Evolutionary conservation across 2,888 invertebrate genomes (phyloP).

Genomic region (Coelopa pilipes): DNA sequence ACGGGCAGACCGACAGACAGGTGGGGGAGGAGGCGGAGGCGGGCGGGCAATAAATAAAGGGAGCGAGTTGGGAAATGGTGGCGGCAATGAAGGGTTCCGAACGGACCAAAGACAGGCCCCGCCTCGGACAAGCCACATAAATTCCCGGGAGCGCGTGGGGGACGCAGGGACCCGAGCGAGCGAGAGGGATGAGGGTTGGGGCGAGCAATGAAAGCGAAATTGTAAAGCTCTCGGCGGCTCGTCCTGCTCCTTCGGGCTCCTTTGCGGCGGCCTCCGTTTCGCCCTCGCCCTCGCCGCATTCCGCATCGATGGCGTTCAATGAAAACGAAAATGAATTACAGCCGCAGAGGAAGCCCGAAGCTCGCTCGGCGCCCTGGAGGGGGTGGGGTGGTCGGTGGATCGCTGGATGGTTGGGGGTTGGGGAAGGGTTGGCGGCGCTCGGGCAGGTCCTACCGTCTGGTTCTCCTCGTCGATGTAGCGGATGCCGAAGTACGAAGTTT

Average conservation of each 20-base stretch:
- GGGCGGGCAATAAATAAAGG: no score
- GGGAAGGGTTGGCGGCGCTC: not conserved
- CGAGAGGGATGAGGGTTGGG: not conserved
- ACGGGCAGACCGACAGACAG: no score
- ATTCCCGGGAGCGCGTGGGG: slow-evolving; percentile 3
- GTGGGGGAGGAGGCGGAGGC: no score
- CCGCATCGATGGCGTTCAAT: slow-evolving; percentile 58
- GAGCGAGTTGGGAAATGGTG: not conserved
- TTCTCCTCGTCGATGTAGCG: slow-evolving; percentile 92
- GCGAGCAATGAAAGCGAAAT: slow-evolving; percentile 53
- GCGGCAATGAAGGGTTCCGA: slow-evolving; percentile 14
- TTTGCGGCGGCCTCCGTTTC: slow-evolving; percentile 26
- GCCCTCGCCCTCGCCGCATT: slow-evolving; percentile 48
- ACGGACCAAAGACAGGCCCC: not conserved
- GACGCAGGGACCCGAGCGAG: not conserved
- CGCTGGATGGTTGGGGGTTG: not conserved
- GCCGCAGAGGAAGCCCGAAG: slow-evolving; percentile 4
- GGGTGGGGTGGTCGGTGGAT: not conserved
- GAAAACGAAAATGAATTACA: slow-evolving; percentile 59
- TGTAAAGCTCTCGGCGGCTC: slow-evolving; percentile 43
- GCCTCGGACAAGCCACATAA: slow-evolving; percentile 20
- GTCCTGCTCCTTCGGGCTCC: slow-evolving; percentile 19
- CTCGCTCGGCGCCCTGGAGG: not conserved
- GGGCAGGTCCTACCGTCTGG: slow-evolving; percentile 81
- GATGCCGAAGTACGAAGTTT: slow-evolving; percentile 96